Evolutionary conservation across 2,113 vertebrate species (phyloP).

Genomic region (Corydoras sp.): DNA sequence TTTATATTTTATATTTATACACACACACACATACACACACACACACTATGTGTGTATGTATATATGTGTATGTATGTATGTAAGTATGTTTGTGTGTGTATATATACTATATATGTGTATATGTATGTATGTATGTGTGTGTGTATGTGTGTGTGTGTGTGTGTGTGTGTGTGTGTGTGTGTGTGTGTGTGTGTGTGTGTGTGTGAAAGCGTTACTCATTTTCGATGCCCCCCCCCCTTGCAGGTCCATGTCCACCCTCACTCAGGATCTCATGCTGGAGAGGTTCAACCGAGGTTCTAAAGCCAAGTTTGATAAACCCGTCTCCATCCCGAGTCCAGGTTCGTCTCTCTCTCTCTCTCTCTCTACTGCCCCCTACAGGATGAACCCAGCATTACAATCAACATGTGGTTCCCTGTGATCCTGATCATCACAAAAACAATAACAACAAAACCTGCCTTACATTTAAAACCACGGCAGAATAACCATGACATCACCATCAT

Average conservation of each 20-base stretch:
- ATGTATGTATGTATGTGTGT: no score
- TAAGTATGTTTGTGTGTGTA: background rate
- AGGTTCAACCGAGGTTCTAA: slow-evolving; percentile 64
- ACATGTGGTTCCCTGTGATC: no score
- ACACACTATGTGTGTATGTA: no score
- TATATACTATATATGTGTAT: no score
- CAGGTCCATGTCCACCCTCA: slow-evolving; percentile 68
- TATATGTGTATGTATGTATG: background rate
- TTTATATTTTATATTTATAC: no score
- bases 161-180: background rate
- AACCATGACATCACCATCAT: no score
- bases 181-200: slow-evolving; percentile 6
- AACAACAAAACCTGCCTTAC: no score
- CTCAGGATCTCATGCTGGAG: slow-evolving; percentile 70
- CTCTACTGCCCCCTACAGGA: no score
- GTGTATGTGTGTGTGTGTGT: background rate
- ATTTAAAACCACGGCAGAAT: no score
- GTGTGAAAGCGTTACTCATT: slow-evolving; percentile 22
- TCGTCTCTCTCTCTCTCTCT: slow-evolving; percentile 39
- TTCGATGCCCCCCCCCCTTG: slow-evolving; percentile 29
- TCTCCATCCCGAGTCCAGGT: slow-evolving; percentile 71
- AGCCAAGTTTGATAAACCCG: slow-evolving; percentile 67
- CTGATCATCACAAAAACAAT: no score
- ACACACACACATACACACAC: no score
- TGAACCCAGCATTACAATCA: no score